These are phyloP conservation scores for Embidobia sp. DNA, from an alignment of 2,888 invertebrate genomes.

Conservation along the genomic window DNA sequence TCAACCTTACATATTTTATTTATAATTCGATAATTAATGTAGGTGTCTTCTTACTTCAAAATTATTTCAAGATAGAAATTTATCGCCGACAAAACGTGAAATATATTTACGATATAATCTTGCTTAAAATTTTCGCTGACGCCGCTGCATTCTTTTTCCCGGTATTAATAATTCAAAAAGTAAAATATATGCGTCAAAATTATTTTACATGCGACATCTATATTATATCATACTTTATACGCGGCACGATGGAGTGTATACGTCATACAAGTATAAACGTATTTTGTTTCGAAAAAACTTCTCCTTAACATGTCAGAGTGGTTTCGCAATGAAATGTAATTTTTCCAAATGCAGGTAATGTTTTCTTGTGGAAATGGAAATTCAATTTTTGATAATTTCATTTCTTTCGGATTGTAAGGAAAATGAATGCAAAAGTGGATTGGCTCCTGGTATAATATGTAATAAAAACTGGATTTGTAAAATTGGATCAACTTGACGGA, in stretches of 20 bases:
- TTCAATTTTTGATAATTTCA: no score
- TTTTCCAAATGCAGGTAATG: no score
- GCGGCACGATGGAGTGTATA: background rate
- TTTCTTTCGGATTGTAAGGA: no score
- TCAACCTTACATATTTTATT: slow-evolving; percentile 15
- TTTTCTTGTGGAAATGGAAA: no score
- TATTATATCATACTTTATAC: background rate
- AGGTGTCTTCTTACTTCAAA: background rate
- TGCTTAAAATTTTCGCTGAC: slow-evolving; percentile 14
- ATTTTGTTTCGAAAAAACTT: no score
- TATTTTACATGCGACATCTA: slow-evolving; percentile 20
- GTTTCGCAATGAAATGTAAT: no score
- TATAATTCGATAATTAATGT: background rate
- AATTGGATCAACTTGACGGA: no score
- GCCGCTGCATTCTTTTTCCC: background rate
- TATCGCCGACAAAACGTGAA: slow-evolving; percentile 1
- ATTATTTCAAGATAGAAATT: slow-evolving; percentile 1
- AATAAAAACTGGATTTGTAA: no score
- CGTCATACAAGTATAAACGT: no score
- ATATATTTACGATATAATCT: slow-evolving; percentile 21
- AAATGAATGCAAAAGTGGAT: no score
- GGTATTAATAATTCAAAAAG: slow-evolving; percentile 16
- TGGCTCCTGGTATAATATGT: no score
- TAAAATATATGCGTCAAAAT: slow-evolving; percentile 24
- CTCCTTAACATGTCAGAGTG: no score